Evolutionary conservation across 2,113 vertebrate genomes (phyloP).

Genomic region (Mirounga angustirostris): DNA sequence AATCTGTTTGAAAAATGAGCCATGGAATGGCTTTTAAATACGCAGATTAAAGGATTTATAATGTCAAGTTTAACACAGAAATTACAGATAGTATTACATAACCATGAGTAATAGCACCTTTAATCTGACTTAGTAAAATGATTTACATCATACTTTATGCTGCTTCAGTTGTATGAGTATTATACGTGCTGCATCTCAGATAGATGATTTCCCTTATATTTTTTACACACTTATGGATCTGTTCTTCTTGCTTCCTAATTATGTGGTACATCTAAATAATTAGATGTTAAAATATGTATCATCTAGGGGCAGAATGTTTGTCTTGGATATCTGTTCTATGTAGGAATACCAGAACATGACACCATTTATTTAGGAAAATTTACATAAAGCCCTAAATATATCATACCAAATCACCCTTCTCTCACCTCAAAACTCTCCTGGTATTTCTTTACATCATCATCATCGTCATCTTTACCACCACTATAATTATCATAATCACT

Average conservation of each 20-base stretch:
- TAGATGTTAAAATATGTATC: constrained; percentile 79
- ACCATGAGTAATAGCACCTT: constrained; percentile 91
- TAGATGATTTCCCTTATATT: constrained; percentile 53
- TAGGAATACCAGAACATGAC: background rate
- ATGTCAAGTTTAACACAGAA: constrained; percentile 97
- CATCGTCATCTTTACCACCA: background rate
- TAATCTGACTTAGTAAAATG: constrained; percentile 91
- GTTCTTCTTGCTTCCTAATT: constrained; percentile 70
- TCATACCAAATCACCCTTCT: background rate
- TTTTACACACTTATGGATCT: constrained; percentile 36
- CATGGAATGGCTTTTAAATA: constrained; percentile 93
- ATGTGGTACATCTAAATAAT: constrained; percentile 75
- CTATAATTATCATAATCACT: background rate
- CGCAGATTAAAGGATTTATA: constrained; percentile 98
- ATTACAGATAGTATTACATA: constrained; percentile 92
- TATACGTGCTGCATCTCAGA: constrained; percentile 46
- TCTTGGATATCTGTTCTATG: constrained; percentile 8
- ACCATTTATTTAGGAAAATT: constrained; percentile 39
- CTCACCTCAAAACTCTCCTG: background rate
- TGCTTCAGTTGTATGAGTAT: constrained; percentile 80
- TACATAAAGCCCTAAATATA: constrained; percentile 21
- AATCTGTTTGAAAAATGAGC: constrained; percentile 95
- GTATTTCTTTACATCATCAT: background rate
- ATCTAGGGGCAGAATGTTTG: constrained; percentile 46
- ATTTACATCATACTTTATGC: constrained; percentile 85